These are phyloP conservation scores for Chromobotia macracanthus DNA, from an alignment of 2,797 vertebrate genomes.

Conservation along the genomic window DNA sequence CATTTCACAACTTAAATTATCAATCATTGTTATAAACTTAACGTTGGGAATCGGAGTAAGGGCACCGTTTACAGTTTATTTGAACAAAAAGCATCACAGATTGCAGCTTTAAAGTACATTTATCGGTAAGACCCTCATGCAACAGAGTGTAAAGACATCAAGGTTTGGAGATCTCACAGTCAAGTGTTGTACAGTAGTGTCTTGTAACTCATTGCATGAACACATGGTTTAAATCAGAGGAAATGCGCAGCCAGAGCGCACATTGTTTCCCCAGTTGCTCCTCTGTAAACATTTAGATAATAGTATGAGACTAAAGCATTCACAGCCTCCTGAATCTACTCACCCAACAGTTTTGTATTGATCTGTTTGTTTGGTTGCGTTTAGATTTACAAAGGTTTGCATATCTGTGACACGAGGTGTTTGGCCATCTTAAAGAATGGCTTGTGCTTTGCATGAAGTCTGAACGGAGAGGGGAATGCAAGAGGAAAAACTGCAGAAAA, in stretches of 20 bases:
- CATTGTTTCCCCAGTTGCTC: constrained; percentile 49
- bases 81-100: too few relatives aligned
- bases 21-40: too few relatives aligned
- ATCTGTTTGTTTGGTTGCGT: constrained; percentile 14
- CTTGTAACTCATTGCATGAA: constrained; percentile 32
- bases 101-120: background rate
- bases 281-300: constrained; percentile 59
- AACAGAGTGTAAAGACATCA: background rate
- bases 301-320: constrained; percentile 17
- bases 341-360: constrained; percentile 1
- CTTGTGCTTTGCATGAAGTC: background rate
- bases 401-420: background rate
- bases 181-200: constrained; percentile 34
- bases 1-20: too few relatives aligned
- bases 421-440: too few relatives aligned
- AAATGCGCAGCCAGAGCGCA: constrained; percentile 48
- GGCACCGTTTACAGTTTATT: too few relatives aligned
- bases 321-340: constrained; percentile 14
- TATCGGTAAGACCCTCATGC: background rate
- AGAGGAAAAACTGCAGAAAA: background rate
- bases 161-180: constrained; percentile 10
- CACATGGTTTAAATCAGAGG: constrained; percentile 60
- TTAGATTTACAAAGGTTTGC: background rate
- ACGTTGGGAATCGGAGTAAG: too few relatives aligned
- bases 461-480: background rate